A percentile compares a stretch with the other conserved stretches of the same genome.
Conservation (phyloP, 2,797 vertebrate genomes). For the Steatocranus sp. region DNA sequence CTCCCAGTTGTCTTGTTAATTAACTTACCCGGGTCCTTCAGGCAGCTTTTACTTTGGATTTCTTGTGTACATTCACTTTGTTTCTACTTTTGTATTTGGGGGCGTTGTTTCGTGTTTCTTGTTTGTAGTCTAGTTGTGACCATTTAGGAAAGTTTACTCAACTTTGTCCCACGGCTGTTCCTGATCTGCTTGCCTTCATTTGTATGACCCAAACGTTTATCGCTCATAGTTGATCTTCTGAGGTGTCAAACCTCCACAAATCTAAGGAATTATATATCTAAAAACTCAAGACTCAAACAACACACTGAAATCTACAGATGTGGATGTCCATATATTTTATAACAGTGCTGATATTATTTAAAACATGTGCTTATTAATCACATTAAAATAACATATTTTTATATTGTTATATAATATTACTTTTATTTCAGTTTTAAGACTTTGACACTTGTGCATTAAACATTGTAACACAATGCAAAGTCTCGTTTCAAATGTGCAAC, state of each 20-base stretch:
- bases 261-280: not conserved
- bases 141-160: not conserved
- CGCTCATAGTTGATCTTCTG: not conserved
- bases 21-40: not conserved
- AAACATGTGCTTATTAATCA: not conserved
- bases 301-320: not conserved
- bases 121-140: not conserved
- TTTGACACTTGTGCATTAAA: not conserved
- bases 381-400: not conserved
- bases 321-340: not conserved
- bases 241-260: not conserved
- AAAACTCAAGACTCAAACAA: not conserved
- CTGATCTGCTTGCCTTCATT: not conserved
- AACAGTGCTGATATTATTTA: not conserved
- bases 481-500: not conserved
- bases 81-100: not conserved
- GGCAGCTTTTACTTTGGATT: not conserved
- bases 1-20: not conserved
- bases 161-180: not conserved
- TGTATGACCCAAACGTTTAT: not conserved
- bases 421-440: not conserved
- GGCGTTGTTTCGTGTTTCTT: not conserved
- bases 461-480: not conserved
- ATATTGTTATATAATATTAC: not conserved
- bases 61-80: not conserved